phyloP scores from a whole-genome alignment of 2,113 vertebrate genomes.

The Lepus timidus region DNA sequence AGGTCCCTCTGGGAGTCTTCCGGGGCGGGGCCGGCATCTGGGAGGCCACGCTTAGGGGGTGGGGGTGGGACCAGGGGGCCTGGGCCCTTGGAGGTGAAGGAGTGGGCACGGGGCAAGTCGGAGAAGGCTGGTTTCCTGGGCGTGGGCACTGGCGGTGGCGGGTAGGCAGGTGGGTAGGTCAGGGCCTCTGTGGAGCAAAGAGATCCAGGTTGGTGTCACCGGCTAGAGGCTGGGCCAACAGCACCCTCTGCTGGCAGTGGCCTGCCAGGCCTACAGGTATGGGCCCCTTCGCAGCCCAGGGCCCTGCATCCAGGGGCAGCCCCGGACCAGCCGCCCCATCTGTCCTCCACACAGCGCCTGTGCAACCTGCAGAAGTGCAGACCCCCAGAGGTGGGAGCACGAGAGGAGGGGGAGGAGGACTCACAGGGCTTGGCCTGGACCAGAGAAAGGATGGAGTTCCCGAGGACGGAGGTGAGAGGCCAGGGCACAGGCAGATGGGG shows the following conservation, averaged over 20 bases:
- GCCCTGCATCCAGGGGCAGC: not conserved
- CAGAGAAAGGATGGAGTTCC: not conserved
- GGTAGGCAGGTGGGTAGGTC: conserved; percentile 93
- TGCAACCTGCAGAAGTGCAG: not conserved
- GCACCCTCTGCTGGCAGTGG: not conserved
- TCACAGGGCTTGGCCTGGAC: not conserved
- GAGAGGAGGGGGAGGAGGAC: not conserved
- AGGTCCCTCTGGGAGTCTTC: conserved; percentile 83
- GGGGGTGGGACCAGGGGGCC: conserved; percentile 83
- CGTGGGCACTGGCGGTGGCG: conserved; percentile 93
- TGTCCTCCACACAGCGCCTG: not conserved
- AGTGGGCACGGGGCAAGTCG: conserved; percentile 77
- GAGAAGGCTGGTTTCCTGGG: conserved; percentile 78
- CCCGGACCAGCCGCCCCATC: not conserved
- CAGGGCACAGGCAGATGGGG: rapidly evolving
- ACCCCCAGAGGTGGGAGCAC: not conserved
- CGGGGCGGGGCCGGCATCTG: not conserved
- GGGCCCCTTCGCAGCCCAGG: too few relatives aligned
- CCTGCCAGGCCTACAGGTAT: rapidly evolving
- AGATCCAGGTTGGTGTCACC: not conserved
- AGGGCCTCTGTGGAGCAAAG: conserved; percentile 79
- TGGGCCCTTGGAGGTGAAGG: conserved; percentile 81
- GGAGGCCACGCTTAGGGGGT: conserved; percentile 83
- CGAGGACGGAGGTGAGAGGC: rapidly evolving
- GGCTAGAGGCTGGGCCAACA: not conserved